Conservation (phyloP, 2,113 vertebrate genomes). For the Bubalus kerabau region DNA sequence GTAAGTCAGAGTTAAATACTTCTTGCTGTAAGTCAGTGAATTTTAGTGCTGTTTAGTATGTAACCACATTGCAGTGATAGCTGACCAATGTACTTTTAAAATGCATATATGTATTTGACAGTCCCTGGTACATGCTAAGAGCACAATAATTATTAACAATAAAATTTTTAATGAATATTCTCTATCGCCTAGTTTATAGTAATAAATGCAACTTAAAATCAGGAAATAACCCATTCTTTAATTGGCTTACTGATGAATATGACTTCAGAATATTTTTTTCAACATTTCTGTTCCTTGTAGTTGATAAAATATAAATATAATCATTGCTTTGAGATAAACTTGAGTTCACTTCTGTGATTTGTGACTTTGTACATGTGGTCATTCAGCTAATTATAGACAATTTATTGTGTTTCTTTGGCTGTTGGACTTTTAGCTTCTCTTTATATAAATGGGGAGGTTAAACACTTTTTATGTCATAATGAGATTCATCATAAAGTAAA, state of each 20-base stretch:
- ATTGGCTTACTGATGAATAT: neutral
- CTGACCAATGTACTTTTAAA: neutral
- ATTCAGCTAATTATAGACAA: neutral
- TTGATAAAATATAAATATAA: neutral
- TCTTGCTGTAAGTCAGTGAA: neutral
- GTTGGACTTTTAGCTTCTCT: neutral
- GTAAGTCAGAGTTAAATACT: neutral
- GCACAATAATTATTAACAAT: neutral
- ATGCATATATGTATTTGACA: neutral
- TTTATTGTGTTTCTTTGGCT: neutral
- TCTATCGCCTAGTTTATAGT: neutral
- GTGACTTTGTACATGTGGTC: neutral
- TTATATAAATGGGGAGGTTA: neutral
- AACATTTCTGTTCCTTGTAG: neutral
- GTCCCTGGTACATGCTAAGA: neutral
- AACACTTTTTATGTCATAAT: neutral
- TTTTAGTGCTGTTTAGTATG: neutral
- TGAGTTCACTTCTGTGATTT: neutral
- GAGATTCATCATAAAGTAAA: neutral
- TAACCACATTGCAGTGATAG: neutral
- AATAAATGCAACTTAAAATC: slow-evolving; percentile 4
- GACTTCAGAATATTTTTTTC: neutral
- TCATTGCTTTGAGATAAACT: neutral
- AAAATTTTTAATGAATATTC: neutral
- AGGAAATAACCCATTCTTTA: neutral